These are phyloP conservation scores for Parelbella ahira DNA, from an alignment of 2,888 invertebrate genomes.

Conservation along the genomic window DNA sequence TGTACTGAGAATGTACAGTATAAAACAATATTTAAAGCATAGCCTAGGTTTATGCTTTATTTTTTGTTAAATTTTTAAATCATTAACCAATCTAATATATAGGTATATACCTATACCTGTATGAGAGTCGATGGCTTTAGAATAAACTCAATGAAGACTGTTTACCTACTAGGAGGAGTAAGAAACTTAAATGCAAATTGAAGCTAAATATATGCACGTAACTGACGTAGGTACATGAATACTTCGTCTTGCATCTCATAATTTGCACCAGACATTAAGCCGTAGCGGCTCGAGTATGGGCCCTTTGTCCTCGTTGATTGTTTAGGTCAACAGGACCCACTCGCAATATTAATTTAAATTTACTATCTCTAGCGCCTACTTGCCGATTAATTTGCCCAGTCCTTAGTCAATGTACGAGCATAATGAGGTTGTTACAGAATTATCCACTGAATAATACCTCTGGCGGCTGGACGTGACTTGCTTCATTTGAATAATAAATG, in stretches of 20 bases:
- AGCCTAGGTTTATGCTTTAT: too few species aligned
- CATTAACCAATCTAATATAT: too few species aligned
- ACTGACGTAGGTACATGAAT: constrained; percentile 8
- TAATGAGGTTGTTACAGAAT: constrained; percentile 37
- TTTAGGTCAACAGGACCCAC: constrained; percentile 64
- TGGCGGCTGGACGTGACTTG: constrained; percentile 28
- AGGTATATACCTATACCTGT: too few species aligned
- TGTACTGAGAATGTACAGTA: too few species aligned
- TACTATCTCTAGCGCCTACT: constrained; percentile 50
- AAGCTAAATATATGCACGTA: constrained; percentile 1
- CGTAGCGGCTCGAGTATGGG: constrained; percentile 32
- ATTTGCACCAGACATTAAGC: constrained; percentile 17
- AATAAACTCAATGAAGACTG: too few species aligned
- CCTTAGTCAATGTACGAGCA: constrained; percentile 39
- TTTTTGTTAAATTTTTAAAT: too few species aligned
- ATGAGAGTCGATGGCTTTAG: too few species aligned
- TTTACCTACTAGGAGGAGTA: constrained; percentile 26
- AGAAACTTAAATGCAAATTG: constrained; percentile 27
- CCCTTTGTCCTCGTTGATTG: constrained; percentile 57
- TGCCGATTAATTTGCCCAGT: constrained; percentile 44
- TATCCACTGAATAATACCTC: constrained; percentile 38
- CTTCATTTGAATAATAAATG: constrained; percentile 26
- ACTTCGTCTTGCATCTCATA: constrained; percentile 15
- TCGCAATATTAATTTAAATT: constrained; percentile 68
- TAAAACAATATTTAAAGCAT: too few species aligned